Conservation (phyloP, 2,888 invertebrate species). For the Ectropis crepuscularia region DNA sequence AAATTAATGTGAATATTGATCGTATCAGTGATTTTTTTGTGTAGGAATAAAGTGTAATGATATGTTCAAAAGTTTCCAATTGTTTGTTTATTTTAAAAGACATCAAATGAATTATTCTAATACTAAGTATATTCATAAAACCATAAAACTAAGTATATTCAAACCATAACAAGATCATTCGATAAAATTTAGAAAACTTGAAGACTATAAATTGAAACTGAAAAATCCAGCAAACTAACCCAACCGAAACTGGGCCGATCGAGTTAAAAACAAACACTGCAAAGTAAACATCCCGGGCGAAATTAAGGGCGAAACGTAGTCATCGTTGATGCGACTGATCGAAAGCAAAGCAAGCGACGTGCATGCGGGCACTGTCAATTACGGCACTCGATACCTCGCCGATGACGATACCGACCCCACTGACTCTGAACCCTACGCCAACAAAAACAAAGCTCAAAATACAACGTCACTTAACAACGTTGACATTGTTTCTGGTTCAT, state of each 20-base stretch:
- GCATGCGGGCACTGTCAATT: slow-evolving; percentile 43
- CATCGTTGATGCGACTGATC: slow-evolving; percentile 34
- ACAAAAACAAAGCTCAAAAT: slow-evolving; percentile 8
- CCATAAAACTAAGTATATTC: no score
- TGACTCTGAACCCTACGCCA: background rate
- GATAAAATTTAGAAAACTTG: background rate
- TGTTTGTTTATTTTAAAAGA: no score
- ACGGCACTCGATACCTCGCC: slow-evolving; percentile 27
- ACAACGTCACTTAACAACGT: background rate
- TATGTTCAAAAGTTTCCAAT: no score
- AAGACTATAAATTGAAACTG: slow-evolving; percentile 1
- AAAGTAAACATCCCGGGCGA: slow-evolving; percentile 28
- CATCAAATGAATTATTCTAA: no score
- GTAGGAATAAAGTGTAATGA: no score
- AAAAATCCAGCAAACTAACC: slow-evolving; percentile 2
- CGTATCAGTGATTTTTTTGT: no score
- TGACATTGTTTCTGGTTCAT: slow-evolving; percentile 17
- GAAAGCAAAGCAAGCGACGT: slow-evolving; percentile 44
- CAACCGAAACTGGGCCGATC: slow-evolving; percentile 22
- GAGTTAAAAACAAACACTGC: slow-evolving; percentile 34
- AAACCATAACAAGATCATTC: no score
- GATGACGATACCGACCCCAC: slow-evolving; percentile 10
- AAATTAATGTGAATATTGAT: no score
- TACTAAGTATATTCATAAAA: no score
- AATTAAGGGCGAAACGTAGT: slow-evolving; percentile 39